A percentile compares a stretch with the other conserved stretches of the same genome.
phyloP scores from a whole-genome alignment of 2,888 invertebrate genomes.

The Drosophila histrio region DNA sequence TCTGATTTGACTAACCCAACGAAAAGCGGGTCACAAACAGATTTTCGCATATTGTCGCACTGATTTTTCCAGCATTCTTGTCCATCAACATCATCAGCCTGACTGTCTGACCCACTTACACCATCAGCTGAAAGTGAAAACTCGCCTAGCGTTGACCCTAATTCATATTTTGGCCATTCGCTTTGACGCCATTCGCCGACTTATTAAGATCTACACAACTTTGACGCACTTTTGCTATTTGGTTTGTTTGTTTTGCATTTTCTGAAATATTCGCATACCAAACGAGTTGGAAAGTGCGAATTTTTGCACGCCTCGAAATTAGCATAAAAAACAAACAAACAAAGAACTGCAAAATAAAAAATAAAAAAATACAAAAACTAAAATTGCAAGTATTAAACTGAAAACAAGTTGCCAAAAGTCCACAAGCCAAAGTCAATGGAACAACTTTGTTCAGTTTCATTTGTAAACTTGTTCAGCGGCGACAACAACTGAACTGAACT shows the following conservation, averaged over 20 bases:
- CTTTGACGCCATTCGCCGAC: slow-evolving; percentile 37
- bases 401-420: slow-evolving; percentile 32
- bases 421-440: slow-evolving; percentile 19
- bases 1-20: slow-evolving; percentile 32
- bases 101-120: slow-evolving; percentile 53
- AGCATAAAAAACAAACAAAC: slow-evolving; percentile 54
- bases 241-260: slow-evolving; percentile 33
- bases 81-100: slow-evolving; percentile 3
- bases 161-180: slow-evolving; percentile 65
- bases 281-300: slow-evolving; percentile 81
- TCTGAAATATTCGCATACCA: slow-evolving; percentile 51
- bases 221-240: slow-evolving; percentile 21
- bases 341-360: slow-evolving; percentile 19
- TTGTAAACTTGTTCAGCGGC: slow-evolving; percentile 9
- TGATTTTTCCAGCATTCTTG: slow-evolving; percentile 51
- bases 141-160: slow-evolving; percentile 67
- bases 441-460: slow-evolving; percentile 14
- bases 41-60: neutral
- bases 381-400: slow-evolving; percentile 22
- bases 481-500: slow-evolving; percentile 2
- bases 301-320: slow-evolving; percentile 80
- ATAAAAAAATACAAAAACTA: slow-evolving; percentile 1
- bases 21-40: too few species aligned
- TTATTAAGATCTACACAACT: slow-evolving; percentile 58
- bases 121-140: slow-evolving; percentile 70